Conservation (phyloP, 2,113 vertebrate genomes). For the Calidris pygmaea region DNA sequence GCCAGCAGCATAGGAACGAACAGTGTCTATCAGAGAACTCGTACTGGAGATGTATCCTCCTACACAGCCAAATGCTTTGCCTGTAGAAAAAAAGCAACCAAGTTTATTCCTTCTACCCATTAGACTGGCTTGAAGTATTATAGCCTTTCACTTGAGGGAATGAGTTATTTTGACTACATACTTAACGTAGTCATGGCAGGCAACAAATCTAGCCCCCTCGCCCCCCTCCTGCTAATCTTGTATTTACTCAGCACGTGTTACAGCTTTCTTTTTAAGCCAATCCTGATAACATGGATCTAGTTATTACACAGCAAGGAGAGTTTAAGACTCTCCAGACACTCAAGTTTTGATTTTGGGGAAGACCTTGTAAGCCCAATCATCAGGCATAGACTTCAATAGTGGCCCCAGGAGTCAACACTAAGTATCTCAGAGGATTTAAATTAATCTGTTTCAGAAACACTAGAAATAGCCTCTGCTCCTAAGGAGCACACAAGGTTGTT, state of each 20-base stretch:
- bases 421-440: conserved; percentile 53
- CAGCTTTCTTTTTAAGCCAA: conserved; percentile 23
- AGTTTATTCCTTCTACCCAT: background rate
- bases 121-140: background rate
- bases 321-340: background rate
- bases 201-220: background rate
- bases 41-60: conserved; percentile 96
- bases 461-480: conserved; percentile 28
- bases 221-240: background rate
- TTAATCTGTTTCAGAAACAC: conserved; percentile 44
- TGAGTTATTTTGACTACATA: background rate
- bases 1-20: conserved; percentile 92
- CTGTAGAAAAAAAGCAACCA: conserved; percentile 59
- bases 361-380: background rate
- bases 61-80: conserved; percentile 96
- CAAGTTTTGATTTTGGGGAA: background rate
- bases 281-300: background rate
- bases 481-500: background rate
- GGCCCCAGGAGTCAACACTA: background rate
- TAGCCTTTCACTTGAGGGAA: background rate
- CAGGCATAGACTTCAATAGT: background rate
- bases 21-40: conserved; percentile 84
- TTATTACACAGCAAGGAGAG: background rate
- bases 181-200: background rate
- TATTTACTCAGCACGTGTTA: background rate